These are phyloP conservation scores for Platypus cylindrus DNA, from an alignment of 2,888 invertebrate species.

Conservation along the genomic window DNA sequence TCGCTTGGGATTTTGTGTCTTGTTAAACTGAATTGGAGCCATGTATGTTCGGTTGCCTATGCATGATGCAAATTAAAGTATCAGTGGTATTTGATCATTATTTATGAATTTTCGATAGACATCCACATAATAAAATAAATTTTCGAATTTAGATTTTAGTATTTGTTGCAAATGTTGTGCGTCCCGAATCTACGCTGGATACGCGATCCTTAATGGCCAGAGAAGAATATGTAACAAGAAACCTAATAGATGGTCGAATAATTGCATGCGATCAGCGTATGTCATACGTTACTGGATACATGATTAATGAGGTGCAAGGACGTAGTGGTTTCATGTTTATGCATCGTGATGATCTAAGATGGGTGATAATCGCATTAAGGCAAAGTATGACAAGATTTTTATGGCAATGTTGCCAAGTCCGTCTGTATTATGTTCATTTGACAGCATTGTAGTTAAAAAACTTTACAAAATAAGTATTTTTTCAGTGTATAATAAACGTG, in stretches of 20 bases:
- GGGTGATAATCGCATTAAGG: conserved; percentile 75
- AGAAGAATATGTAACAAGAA: conserved; percentile 82
- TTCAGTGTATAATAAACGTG: conserved; percentile 72
- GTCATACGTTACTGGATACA: conserved; percentile 75
- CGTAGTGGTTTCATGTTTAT: conserved; percentile 80
- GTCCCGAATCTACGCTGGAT: conserved; percentile 56
- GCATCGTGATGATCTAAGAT: conserved; percentile 79
- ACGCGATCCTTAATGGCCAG: conserved; percentile 53
- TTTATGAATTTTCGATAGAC: too few species aligned
- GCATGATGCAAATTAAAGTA: too few species aligned
- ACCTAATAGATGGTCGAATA: conserved; percentile 78
- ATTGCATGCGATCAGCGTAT: conserved; percentile 86
- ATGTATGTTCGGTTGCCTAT: too few species aligned
- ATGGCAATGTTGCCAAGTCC: too few species aligned
- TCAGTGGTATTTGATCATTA: too few species aligned
- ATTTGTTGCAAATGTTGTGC: conserved; percentile 59
- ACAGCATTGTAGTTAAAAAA: too few species aligned
- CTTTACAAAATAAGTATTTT: too few species aligned
- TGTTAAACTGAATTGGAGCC: too few species aligned
- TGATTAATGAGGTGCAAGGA: conserved; percentile 82
- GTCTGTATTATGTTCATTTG: too few species aligned
- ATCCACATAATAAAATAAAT: too few species aligned
- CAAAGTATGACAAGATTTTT: conserved; percentile 72
- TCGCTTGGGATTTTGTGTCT: too few species aligned
- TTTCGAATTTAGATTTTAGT: conserved; percentile 43